Conservation (phyloP, 2,113 vertebrate species). For the Melanocharis versteri region DNA sequence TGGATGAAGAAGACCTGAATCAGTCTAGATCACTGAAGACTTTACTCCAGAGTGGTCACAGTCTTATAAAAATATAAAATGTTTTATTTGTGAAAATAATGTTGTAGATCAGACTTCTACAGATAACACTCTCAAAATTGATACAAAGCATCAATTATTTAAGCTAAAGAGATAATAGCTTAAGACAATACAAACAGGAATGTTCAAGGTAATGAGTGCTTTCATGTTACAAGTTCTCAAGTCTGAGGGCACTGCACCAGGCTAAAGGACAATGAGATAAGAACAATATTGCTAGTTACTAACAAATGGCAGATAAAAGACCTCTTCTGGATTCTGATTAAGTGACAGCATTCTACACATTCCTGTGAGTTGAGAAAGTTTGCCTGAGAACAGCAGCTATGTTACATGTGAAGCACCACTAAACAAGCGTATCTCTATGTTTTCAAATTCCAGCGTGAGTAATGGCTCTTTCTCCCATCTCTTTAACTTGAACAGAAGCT, state of each 20-base stretch:
- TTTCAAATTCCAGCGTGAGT: constrained; percentile 62
- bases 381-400: constrained; percentile 64
- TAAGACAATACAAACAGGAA: constrained; percentile 43
- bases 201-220: constrained; percentile 66
- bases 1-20: background rate
- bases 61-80: background rate
- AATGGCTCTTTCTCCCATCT: constrained; percentile 19
- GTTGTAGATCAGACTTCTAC: background rate
- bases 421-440: constrained; percentile 71
- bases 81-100: background rate
- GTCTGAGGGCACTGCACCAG: constrained; percentile 62
- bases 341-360: constrained; percentile 93
- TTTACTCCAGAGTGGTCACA: background rate
- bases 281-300: constrained; percentile 73
- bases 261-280: constrained; percentile 75
- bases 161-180: constrained; percentile 12
- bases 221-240: constrained; percentile 62
- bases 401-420: constrained; percentile 54
- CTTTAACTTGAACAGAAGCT: constrained; percentile 51
- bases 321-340: constrained; percentile 84
- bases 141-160: constrained; percentile 25
- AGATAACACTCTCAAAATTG: constrained; percentile 8
- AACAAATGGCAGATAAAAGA: constrained; percentile 81
- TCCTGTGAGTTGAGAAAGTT: constrained; percentile 86
- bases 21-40: background rate